phyloP scores from a whole-genome alignment of 2,113 vertebrate species.

The Pollimyrus isidori region DNA sequence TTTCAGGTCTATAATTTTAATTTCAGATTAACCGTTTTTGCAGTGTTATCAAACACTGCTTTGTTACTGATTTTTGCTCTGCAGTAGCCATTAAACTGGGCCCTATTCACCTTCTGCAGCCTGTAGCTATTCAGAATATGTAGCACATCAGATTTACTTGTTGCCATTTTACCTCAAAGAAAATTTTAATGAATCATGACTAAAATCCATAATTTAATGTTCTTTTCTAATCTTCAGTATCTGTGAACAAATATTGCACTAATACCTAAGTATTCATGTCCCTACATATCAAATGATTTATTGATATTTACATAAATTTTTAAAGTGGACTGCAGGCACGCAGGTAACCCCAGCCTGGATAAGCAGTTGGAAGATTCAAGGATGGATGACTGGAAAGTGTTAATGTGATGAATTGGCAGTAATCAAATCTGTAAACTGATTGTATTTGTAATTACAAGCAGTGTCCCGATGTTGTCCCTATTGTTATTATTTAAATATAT shows the following conservation, averaged over 20 bases:
- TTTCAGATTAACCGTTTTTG: neutral
- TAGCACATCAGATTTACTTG: neutral
- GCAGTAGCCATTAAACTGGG: neutral
- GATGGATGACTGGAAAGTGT: neutral
- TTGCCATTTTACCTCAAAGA: neutral
- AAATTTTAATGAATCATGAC: neutral
- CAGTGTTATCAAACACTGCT: neutral
- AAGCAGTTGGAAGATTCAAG: neutral
- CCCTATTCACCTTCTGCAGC: neutral
- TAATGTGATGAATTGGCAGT: neutral
- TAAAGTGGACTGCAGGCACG: neutral
- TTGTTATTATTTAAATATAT: neutral
- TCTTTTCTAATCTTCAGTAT: neutral
- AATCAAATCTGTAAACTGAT: neutral
- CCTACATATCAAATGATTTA: neutral
- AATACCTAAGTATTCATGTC: neutral
- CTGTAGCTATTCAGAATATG: neutral
- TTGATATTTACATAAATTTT: neutral
- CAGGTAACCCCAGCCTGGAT: neutral
- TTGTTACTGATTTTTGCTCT: neutral
- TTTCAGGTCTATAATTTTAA: too few relatives aligned
- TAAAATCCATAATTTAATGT: neutral
- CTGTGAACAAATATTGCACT: neutral
- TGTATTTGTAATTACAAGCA: neutral
- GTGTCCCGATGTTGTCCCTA: neutral